These are phyloP conservation scores for Beris chalybata DNA, from an alignment of 2,888 invertebrate species.

Conservation along the genomic window DNA sequence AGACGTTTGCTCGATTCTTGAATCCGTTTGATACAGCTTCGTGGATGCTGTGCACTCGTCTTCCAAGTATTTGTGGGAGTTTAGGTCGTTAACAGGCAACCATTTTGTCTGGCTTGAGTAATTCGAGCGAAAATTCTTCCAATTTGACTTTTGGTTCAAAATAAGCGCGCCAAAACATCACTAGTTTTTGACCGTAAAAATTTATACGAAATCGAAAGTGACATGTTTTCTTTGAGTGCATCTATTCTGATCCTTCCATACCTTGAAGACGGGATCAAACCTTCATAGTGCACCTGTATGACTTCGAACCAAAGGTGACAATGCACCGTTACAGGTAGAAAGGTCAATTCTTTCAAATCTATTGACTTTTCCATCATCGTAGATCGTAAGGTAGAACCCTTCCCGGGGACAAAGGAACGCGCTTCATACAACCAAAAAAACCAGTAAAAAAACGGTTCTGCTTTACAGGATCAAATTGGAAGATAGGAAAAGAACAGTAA, in stretches of 20 bases:
- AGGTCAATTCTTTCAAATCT: neutral
- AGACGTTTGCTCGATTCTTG: constrained; percentile 7
- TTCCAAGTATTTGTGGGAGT: constrained; percentile 18
- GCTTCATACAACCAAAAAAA: neutral
- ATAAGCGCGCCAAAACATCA: constrained; percentile 16
- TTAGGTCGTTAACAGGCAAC: constrained; percentile 19
- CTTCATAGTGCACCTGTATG: too few species aligned
- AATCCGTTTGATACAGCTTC: constrained; percentile 13
- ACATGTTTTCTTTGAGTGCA: neutral
- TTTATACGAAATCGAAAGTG: constrained; percentile 20
- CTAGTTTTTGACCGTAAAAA: constrained; percentile 2
- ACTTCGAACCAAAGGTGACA: neutral
- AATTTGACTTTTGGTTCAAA: neutral
- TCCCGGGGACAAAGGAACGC: neutral
- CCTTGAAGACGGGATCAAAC: too few species aligned
- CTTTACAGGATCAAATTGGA: too few species aligned
- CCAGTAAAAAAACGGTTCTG: too few species aligned
- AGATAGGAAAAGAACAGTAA: too few species aligned
- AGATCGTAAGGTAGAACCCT: constrained; percentile 11
- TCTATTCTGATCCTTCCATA: too few species aligned
- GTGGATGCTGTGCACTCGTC: constrained; percentile 19
- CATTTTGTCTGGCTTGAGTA: constrained; percentile 18
- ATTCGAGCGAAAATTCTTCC: constrained; percentile 9
- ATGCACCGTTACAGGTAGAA: constrained; percentile 18
- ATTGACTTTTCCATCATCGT: constrained; percentile 13